phyloP scores from a whole-genome alignment of 2,888 invertebrate genomes.

The Pardosa pseudoannulata region DNA sequence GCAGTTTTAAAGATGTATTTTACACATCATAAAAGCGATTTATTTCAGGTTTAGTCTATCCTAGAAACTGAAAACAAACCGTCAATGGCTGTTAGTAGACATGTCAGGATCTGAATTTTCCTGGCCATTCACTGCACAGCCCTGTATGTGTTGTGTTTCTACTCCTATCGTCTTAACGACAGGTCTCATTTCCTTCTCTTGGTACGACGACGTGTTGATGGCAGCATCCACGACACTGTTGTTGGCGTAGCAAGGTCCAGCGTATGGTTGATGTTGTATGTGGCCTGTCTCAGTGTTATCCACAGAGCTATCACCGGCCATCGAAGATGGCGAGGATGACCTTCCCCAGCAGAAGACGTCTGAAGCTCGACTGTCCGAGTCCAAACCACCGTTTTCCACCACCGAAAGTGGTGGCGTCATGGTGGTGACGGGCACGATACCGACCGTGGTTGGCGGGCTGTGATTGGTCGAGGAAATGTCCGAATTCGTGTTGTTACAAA shows the following conservation, averaged over 20 bases:
- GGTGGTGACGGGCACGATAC: slow-evolving; percentile 46
- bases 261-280: slow-evolving; percentile 36
- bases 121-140: slow-evolving; percentile 39
- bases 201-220: slow-evolving; percentile 55
- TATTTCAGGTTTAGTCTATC: not conserved
- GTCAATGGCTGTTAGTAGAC: slow-evolving; percentile 49
- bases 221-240: slow-evolving; percentile 57
- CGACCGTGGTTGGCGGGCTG: slow-evolving; percentile 22
- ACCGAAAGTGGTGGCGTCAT: slow-evolving; percentile 66
- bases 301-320: slow-evolving; percentile 57
- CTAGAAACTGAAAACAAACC: slow-evolving; percentile 61
- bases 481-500: slow-evolving; percentile 51
- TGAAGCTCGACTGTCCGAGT: slow-evolving; percentile 67
- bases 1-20: too few relatives aligned
- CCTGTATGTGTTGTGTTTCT: slow-evolving; percentile 49
- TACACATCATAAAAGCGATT: too few relatives aligned
- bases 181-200: slow-evolving; percentile 54
- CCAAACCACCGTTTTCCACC: slow-evolving; percentile 49
- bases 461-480: slow-evolving; percentile 43
- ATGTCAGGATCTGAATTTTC: slow-evolving; percentile 35
- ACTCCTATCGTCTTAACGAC: slow-evolving; percentile 43
- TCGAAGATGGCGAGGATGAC: slow-evolving; percentile 55
- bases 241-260: slow-evolving; percentile 40
- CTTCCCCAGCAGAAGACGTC: slow-evolving; percentile 68
- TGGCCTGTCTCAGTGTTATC: slow-evolving; percentile 52